Evolutionary conservation across 2,797 vertebrate species (phyloP).

Genomic region (Epinephelus coioides): DNA sequence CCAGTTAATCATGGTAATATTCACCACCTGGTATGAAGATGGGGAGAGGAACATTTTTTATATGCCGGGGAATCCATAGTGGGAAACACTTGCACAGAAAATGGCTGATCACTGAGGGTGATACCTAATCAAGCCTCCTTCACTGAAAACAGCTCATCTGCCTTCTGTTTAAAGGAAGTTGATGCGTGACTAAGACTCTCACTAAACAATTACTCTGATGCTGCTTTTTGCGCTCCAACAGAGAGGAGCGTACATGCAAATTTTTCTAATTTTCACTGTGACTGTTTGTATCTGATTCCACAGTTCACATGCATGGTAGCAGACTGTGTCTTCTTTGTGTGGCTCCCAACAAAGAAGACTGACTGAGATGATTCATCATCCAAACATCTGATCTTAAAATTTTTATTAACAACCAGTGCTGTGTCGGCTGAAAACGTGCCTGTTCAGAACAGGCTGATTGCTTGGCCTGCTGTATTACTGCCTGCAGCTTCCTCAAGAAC

Average conservation of each 20-base stretch:
- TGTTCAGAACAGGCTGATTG: too few species aligned
- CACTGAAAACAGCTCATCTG: constrained; percentile 31
- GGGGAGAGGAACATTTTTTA: not conserved
- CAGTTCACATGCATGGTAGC: not conserved
- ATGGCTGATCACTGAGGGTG: constrained; percentile 27
- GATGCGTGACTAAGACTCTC: not conserved
- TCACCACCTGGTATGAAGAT: not conserved
- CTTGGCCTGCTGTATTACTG: too few species aligned
- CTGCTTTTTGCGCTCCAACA: constrained; percentile 31
- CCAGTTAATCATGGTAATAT: not conserved
- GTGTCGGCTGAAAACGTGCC: too few species aligned
- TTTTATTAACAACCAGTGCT: not conserved
- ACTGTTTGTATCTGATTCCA: constrained; percentile 20
- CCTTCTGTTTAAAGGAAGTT: constrained; percentile 26
- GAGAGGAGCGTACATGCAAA: not conserved
- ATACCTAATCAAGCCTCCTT: constrained; percentile 45
- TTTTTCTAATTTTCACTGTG: constrained; percentile 2
- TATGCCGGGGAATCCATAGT: constrained; percentile 2
- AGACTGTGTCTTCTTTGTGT: not conserved
- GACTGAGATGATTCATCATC: not conserved
- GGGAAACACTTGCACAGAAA: constrained; percentile 21
- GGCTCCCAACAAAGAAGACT: not conserved
- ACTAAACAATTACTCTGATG: constrained; percentile 30
- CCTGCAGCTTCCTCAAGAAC: too few species aligned
- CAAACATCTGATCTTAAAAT: not conserved